Conservation (phyloP, 1,140 invertebrate genomes). For the Lamellibrachia luymesi region DNA sequence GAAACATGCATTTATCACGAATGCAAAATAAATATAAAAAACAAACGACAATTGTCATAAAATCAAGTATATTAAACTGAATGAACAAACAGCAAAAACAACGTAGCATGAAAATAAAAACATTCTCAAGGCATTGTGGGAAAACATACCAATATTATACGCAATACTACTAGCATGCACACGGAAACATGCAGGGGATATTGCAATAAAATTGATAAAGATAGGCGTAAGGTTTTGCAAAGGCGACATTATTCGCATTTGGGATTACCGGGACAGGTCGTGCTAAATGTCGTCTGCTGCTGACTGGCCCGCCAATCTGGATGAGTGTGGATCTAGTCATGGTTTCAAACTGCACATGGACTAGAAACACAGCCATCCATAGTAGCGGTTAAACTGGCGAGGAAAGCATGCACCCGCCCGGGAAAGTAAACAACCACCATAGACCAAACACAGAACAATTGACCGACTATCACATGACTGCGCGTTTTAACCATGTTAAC, state of each 20-base stretch:
- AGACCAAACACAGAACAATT: background rate
- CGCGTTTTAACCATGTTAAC: background rate
- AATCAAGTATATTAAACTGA: background rate
- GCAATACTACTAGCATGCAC: background rate
- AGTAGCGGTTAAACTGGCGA: background rate
- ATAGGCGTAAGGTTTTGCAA: background rate
- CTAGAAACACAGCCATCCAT: background rate
- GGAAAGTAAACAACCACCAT: background rate
- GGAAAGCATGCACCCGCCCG: background rate
- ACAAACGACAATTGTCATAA: background rate
- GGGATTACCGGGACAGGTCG: background rate
- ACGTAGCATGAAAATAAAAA: background rate
- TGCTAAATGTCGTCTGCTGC: background rate
- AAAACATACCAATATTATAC: background rate
- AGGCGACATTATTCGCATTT: background rate
- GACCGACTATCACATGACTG: background rate
- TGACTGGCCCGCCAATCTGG: conserved; percentile 2
- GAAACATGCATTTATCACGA: background rate
- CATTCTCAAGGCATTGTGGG: background rate
- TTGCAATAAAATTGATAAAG: background rate
- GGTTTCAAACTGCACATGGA: background rate
- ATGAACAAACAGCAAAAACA: background rate
- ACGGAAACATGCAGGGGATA: background rate
- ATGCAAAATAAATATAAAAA: background rate
- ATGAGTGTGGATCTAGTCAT: conserved; percentile 4